Evolutionary conservation across 2,888 invertebrate species (phyloP), one percentile per base, ranked within the genome.

Genomic region (Thalpophila matura): DNA sequence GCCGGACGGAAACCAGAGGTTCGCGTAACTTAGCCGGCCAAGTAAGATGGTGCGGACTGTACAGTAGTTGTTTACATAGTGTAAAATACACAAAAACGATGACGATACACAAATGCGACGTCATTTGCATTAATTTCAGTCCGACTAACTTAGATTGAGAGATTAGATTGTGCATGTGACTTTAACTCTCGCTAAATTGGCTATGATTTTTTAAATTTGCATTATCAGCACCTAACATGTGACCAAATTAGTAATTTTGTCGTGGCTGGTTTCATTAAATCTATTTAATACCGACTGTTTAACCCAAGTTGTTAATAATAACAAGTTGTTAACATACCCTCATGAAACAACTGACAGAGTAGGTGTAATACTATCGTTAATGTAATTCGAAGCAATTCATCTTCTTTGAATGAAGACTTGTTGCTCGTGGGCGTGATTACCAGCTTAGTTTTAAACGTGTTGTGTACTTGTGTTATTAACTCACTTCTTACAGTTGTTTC

Each of bases 401-500:
- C 58, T 51, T 68, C 58, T 51, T 51, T 67, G n/a, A 56, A 57
- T 57, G 43, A 43, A 46, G 40, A 68, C 50, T 57, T 68, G 67
- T 73, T 73, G 58, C 35, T 73, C 57, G 73, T 73, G 37, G 57
- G 68, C 29, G 68, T 55, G 22, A 27, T 46, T 24, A 43, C n/a
- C 6, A 14, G 22, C 27, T 42, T 53, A 26, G 33, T 29, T 49
- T 47, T 20, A 33, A 22, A 53, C 22, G 64, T 63, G 20, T 46
- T 46, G 42, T 49, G 16, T 65, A 70, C 20, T 69, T 31, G 59
- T 20, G 29, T 26, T 10, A 9, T 9, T 1, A 7, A 24, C 20
- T 22, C 18, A n/a, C 24, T 38, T 55, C 26, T 22, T 6, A 31
- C 24, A 38, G 14, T 26, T 14, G 0, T 5, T 16, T 37, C 9